These are phyloP conservation scores for Xylota sylvarum DNA, from an alignment of 2,888 invertebrate genomes.

Conservation along the genomic window DNA sequence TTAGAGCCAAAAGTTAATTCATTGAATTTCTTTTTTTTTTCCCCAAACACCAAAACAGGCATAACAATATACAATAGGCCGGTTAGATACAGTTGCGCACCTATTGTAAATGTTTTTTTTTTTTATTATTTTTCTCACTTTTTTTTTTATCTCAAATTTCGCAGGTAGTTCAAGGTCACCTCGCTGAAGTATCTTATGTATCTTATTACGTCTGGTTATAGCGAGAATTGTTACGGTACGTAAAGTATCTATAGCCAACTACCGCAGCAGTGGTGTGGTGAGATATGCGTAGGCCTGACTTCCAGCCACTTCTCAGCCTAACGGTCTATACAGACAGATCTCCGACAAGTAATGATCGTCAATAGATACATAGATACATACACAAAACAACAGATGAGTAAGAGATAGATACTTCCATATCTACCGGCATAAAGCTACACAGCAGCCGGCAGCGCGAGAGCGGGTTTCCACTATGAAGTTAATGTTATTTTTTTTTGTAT, in stretches of 20 bases:
- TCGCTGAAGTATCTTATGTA: slow-evolving; percentile 35
- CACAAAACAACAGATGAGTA: slow-evolving; percentile 36
- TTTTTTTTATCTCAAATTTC: slow-evolving; percentile 62
- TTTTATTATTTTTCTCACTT: neutral
- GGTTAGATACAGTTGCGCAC: slow-evolving; percentile 9
- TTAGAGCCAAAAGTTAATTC: neutral
- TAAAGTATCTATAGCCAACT: neutral
- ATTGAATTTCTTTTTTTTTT: slow-evolving; percentile 39
- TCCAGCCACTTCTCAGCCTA: slow-evolving; percentile 10
- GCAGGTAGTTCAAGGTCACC: slow-evolving; percentile 72
- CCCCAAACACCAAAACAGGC: neutral
- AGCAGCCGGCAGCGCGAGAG: slow-evolving; percentile 32
- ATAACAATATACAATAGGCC: neutral
- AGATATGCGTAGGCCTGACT: slow-evolving; percentile 17
- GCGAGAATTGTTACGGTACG: slow-evolving; percentile 24
- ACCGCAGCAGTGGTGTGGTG: neutral
- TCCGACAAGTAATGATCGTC: slow-evolving; percentile 7
- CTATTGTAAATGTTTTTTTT: neutral
- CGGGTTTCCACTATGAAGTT: slow-evolving; percentile 31
- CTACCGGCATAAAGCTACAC: slow-evolving; percentile 43
- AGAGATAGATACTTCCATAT: slow-evolving; percentile 30
- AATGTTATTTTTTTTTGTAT: slow-evolving; percentile 31
- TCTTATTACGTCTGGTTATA: slow-evolving; percentile 50
- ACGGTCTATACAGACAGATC: slow-evolving; percentile 36
- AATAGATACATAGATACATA: slow-evolving; percentile 24